Evolutionary conservation across 2,113 vertebrate genomes (phyloP).

Genomic region (Odontophorus gujanensis): DNA sequence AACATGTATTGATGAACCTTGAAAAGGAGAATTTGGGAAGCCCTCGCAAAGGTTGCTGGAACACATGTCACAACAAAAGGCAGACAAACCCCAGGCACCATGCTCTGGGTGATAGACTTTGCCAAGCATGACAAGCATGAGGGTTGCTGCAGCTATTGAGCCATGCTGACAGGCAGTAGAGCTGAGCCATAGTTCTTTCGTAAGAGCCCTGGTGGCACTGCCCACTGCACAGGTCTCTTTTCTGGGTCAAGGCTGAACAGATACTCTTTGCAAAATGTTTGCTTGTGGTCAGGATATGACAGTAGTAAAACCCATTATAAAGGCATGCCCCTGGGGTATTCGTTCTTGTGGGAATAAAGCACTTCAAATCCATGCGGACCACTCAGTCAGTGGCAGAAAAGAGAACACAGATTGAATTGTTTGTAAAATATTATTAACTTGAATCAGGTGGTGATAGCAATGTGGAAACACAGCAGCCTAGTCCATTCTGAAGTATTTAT

Average conservation of each 20-base stretch:
- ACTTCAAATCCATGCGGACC: neutral
- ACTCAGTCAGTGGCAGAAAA: neutral
- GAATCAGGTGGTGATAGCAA: neutral
- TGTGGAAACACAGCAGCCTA: neutral
- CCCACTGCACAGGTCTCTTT: neutral
- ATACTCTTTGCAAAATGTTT: neutral
- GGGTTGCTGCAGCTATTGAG: neutral
- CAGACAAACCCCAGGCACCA: neutral
- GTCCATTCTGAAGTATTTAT: neutral
- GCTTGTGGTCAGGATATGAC: neutral
- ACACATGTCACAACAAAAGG: fast-evolving
- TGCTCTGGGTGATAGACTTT: neutral
- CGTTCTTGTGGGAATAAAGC: neutral
- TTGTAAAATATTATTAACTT: neutral
- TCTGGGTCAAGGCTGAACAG: neutral
- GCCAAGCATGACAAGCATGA: neutral
- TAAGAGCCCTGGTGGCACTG: neutral
- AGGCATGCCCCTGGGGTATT: neutral
- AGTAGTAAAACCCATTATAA: neutral
- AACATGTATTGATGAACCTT: neutral
- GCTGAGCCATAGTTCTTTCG: neutral
- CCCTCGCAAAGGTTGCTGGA: neutral
- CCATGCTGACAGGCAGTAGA: neutral
- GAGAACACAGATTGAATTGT: neutral
- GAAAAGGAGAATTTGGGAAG: neutral